phyloP scores from a whole-genome alignment of 2,888 invertebrate genomes.

The Sinopyrophorus schimmeli region DNA sequence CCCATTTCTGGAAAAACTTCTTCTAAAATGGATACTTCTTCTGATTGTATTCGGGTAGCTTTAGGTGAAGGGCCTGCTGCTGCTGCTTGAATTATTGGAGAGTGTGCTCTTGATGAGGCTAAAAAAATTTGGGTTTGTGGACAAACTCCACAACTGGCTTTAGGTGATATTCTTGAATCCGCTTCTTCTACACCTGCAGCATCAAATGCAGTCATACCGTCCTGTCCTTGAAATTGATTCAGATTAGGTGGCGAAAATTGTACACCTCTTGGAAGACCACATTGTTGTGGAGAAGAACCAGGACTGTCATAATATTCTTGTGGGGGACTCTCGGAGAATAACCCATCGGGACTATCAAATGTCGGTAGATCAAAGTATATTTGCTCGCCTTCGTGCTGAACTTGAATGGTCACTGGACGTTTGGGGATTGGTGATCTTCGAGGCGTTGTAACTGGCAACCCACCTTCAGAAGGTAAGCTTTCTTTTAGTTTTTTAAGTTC shows the following conservation, averaged over 20 bases:
- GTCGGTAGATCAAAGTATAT: conserved; percentile 6
- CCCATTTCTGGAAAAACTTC: not conserved
- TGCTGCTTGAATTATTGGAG: too few relatives aligned
- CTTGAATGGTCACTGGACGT: not conserved
- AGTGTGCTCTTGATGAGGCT: too few relatives aligned
- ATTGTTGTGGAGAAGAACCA: not conserved
- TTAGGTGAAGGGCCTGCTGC: too few relatives aligned
- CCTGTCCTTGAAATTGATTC: too few relatives aligned
- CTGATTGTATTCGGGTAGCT: too few relatives aligned
- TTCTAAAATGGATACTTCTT: too few relatives aligned
- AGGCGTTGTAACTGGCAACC: conserved; percentile 35
- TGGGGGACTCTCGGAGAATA: conserved; percentile 14
- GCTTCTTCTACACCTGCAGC: too few relatives aligned
- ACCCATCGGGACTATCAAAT: conserved; percentile 8
- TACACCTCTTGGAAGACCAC: conserved; percentile 4
- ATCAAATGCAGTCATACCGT: too few relatives aligned
- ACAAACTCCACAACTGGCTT: too few relatives aligned
- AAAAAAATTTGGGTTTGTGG: too few relatives aligned
- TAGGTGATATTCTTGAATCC: too few relatives aligned
- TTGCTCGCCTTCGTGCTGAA: not conserved
- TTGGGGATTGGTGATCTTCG: conserved; percentile 27
- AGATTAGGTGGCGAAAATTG: not conserved
- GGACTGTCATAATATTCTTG: conserved; percentile 4
- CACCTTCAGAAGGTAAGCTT: conserved; percentile 30
- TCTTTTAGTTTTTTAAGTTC: conserved; percentile 15